phyloP scores from a whole-genome alignment of 2,888 invertebrate species.

The Lagria hirta region DNA sequence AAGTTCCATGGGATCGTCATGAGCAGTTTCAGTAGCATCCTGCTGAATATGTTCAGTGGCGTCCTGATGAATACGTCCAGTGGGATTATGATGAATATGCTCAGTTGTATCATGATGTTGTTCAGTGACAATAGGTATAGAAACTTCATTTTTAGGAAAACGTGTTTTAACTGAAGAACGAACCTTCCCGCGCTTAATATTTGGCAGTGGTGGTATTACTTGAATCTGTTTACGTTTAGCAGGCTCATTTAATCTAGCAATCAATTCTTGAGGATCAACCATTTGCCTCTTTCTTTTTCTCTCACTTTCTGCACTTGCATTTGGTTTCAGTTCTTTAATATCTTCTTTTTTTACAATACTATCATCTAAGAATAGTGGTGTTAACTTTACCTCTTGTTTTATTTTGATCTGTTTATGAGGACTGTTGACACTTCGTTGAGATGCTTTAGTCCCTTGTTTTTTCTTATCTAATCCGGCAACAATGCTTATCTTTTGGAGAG shows the following conservation, averaged over 20 bases:
- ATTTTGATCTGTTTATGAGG: conserved; percentile 2
- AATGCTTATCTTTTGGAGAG: too few species aligned
- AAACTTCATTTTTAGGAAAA: conserved; percentile 4
- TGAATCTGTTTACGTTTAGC: conserved; percentile 56
- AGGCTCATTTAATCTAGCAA: conserved; percentile 58
- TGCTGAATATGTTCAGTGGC: too few species aligned
- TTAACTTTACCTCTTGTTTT: conserved; percentile 1
- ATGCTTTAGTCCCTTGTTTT: too few species aligned
- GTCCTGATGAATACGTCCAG: too few species aligned
- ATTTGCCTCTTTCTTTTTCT: too few species aligned
- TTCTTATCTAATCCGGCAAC: too few species aligned
- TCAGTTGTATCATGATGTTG: too few species aligned
- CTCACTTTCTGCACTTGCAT: conserved; percentile 22
- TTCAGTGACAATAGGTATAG: conserved; percentile 5
- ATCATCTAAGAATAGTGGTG: conserved; percentile 5
- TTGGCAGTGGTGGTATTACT: conserved; percentile 52
- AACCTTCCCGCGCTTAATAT: conserved; percentile 29
- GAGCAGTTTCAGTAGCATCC: too few species aligned
- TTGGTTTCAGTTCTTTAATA: conserved; percentile 11
- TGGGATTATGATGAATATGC: conserved; percentile 1
- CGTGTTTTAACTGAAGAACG: conserved; percentile 10
- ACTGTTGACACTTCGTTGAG: conserved; percentile 10
- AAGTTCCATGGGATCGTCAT: too few species aligned
- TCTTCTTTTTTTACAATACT: neutral
- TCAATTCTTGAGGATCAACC: conserved; percentile 57